These are phyloP conservation scores for Trichopoda pennipes DNA, from an alignment of 2,888 invertebrate species.

Conservation along the genomic window DNA sequence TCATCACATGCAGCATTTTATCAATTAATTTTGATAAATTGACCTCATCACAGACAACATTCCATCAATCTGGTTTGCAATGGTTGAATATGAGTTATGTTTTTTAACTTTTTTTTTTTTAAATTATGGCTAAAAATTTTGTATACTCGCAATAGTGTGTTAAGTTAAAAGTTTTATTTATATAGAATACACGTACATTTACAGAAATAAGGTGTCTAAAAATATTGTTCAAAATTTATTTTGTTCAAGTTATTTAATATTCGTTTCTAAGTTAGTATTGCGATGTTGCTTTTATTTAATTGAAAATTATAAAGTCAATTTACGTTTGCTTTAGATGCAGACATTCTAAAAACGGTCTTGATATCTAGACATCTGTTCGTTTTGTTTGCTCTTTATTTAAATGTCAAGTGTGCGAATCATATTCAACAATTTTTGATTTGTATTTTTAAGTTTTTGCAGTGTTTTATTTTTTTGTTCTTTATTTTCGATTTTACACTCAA, in stretches of 20 bases:
- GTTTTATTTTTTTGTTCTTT: background rate
- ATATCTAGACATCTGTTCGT: constrained; percentile 31
- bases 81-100: background rate
- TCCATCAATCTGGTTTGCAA: constrained; percentile 18
- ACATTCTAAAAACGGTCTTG: constrained; percentile 47
- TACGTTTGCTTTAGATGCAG: constrained; percentile 9
- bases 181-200: too few species aligned
- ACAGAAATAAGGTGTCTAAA: background rate
- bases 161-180: too few species aligned
- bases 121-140: too few species aligned
- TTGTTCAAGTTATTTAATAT: too few species aligned
- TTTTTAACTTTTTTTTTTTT: background rate
- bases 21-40: background rate
- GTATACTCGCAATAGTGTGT: too few species aligned
- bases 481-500: background rate
- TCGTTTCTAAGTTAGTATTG: background rate
- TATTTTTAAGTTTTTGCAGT: constrained; percentile 7
- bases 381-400: constrained; percentile 56
- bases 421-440: background rate
- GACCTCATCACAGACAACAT: background rate
- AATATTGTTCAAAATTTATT: background rate
- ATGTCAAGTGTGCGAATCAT: constrained; percentile 59
- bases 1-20: constrained; percentile 35
- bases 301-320: constrained; percentile 26
- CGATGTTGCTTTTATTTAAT: constrained; percentile 17